Base-by-base conservation (phyloP, 2,113 vertebrate genomes). In the Phyllostomus discolor region DNA sequence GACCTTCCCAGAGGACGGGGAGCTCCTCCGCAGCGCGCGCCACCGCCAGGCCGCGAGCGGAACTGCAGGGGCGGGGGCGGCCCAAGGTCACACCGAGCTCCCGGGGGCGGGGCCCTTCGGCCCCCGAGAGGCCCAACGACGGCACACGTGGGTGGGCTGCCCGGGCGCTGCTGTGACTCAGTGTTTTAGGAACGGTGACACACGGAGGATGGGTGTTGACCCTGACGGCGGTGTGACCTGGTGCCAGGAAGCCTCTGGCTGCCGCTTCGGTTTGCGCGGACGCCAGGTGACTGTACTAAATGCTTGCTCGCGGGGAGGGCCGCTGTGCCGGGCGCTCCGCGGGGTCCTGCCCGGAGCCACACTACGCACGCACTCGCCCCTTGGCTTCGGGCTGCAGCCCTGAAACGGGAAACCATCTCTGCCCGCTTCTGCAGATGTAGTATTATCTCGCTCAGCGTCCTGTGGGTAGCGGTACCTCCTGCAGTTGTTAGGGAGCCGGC, bases 1-100 rank as follows among this genome's bases (percentile, higher is more conserved):
- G 92, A 82, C 57, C 52, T 93, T 95, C 95, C 41, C 28, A 91
- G 73, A 59, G 81, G 87, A 93, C 22, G 79, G 73, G 76, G 62
- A 96, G 7, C 26, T 79, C 75, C 80, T 5, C 7, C 22, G 46
- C 91, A 84, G 67, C 54, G 82, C 48, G 88, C 54, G n/a, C 93
- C 73, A 67, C 64, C 83, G 16, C 38, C 35, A 64, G 26, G 43
- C 43, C 9, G 9, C 1, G 0, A 12, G 43, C 52, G 90, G 80
- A 82, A 46, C 5, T 33, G n/a, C 70, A 79, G 69, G 92, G 87
- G 17, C 20, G 66, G 88, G 90, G 83, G 43, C 17, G 0, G 43
- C 91, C 64, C 38, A n/a, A 20, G 62, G 67, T 43, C 66, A 90
- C 67, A 57, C 41, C 46, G 19, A 0, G 22, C 66, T 69, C 96